These are phyloP conservation scores for Apaloderma vittatum DNA, from an alignment of 2,113 vertebrate species.

Conservation along the genomic window DNA sequence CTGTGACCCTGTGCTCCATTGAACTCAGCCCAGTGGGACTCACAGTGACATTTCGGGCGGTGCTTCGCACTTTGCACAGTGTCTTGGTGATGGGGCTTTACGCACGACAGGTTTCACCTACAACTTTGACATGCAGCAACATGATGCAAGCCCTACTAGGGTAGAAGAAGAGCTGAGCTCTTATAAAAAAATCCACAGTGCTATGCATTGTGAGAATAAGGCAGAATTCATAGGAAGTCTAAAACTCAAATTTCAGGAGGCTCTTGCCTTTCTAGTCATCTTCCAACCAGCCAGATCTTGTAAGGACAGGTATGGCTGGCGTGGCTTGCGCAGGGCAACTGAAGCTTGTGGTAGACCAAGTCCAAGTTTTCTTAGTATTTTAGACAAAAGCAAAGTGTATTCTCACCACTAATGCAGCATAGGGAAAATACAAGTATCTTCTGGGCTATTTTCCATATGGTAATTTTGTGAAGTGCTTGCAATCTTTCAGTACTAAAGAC, in stretches of 20 bases:
- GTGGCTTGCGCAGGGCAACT: background rate
- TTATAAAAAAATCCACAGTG: background rate
- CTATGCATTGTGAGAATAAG: background rate
- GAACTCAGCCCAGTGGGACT: background rate
- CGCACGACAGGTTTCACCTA: fast-evolving
- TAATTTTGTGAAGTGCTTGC: background rate
- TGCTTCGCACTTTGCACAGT: background rate
- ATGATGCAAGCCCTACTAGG: fast-evolving
- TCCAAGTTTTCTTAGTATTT: background rate
- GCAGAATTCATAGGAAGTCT: too few species aligned
- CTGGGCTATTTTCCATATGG: background rate
- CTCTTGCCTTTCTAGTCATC: background rate
- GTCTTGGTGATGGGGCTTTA: fast-evolving
- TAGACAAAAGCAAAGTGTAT: background rate
- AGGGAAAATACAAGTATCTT: background rate
- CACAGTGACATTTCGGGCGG: background rate
- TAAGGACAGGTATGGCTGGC: background rate
- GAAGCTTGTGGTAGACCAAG: background rate
- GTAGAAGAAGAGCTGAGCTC: background rate
- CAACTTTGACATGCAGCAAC: background rate
- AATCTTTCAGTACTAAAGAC: background rate
- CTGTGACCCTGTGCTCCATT: too few species aligned
- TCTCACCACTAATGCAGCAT: background rate
- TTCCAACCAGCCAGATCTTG: background rate
- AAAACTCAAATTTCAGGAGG: background rate